phyloP scores from a whole-genome alignment of 2,113 vertebrate species.

The Eulemur macaco region DNA sequence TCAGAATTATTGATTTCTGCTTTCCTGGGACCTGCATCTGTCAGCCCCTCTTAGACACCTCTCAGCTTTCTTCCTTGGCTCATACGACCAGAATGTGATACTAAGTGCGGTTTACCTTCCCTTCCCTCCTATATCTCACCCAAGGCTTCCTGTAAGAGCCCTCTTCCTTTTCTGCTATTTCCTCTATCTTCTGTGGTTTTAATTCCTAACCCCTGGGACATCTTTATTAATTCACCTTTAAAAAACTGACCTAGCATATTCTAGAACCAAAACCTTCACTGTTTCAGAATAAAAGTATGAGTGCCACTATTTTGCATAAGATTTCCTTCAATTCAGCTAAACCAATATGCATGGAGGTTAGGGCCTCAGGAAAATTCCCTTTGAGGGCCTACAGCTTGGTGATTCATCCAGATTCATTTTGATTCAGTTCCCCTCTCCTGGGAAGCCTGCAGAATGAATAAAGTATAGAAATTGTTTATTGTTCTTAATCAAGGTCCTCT shows the following conservation, averaged over 20 bases:
- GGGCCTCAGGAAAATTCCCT: neutral
- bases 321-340: neutral
- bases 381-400: neutral
- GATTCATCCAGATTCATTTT: neutral
- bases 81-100: neutral
- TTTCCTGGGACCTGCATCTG: neutral
- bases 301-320: neutral
- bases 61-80: neutral
- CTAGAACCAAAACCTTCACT: neutral
- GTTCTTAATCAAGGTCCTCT: neutral
- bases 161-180: neutral
- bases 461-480: neutral
- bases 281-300: neutral
- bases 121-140: neutral
- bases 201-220: neutral
- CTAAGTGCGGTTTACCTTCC: neutral
- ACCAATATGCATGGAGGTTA: neutral
- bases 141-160: neutral
- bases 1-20: conserved; percentile 57
- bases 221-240: neutral
- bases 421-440: neutral
- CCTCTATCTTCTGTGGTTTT: neutral
- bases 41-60: neutral
- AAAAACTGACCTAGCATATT: neutral
- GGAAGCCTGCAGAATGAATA: neutral